Evolutionary conservation across 2,888 invertebrate species (phyloP).

Genomic region (Boloria selene): DNA sequence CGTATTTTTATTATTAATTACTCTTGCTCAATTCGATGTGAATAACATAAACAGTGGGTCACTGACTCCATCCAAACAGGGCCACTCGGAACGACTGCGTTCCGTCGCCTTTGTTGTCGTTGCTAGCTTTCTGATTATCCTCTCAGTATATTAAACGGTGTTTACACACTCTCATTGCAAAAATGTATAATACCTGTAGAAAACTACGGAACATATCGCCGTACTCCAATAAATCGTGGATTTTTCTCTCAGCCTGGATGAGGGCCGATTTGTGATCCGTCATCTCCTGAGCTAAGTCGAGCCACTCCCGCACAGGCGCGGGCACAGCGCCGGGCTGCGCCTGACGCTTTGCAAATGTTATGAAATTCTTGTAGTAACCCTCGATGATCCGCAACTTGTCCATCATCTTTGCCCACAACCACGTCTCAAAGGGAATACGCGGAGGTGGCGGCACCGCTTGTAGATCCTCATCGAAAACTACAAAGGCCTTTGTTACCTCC

Average conservation of each 20-base stretch:
- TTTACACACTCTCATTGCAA: constrained; percentile 22
- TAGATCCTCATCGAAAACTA: constrained; percentile 78
- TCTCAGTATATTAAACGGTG: constrained; percentile 34
- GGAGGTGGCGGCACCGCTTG: constrained; percentile 59
- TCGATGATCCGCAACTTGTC: constrained; percentile 84
- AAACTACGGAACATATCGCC: constrained; percentile 86
- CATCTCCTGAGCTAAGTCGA: constrained; percentile 85
- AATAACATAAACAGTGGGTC: constrained; percentile 44
- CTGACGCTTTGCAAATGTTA: constrained; percentile 81
- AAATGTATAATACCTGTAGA: constrained; percentile 82
- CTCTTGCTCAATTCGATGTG: constrained; percentile 9
- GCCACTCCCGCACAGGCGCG: constrained; percentile 70
- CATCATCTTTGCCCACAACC: constrained; percentile 85
- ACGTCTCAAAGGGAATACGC: constrained; percentile 65
- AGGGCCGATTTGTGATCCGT: constrained; percentile 84
- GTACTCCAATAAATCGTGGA: constrained; percentile 83
- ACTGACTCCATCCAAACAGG: constrained; percentile 45
- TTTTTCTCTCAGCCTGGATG: constrained; percentile 79
- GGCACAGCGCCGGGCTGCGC: constrained; percentile 63
- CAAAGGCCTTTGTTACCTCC: constrained; percentile 82
- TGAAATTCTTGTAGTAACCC: constrained; percentile 85
- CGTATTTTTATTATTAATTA: background rate
- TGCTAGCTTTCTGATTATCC: constrained; percentile 33
- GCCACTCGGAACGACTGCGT: constrained; percentile 31
- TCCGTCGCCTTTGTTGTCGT: constrained; percentile 32